phyloP scores from a whole-genome alignment of 2,888 invertebrate genomes.

The Drosophila falleni region DNA sequence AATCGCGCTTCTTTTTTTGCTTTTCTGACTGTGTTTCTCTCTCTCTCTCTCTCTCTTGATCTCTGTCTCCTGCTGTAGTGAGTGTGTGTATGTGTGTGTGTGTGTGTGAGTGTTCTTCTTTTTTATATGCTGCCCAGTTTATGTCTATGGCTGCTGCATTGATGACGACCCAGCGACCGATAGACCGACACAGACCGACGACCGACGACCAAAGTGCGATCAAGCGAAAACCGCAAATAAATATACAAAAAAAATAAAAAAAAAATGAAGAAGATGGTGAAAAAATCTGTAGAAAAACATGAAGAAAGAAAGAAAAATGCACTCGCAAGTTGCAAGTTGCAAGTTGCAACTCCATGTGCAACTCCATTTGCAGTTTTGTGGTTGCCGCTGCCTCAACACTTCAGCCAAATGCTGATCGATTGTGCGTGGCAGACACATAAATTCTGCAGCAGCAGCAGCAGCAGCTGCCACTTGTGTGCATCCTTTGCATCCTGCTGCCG shows the following conservation, averaged over 20 bases:
- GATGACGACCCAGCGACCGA: constrained; percentile 81
- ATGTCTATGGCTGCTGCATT: constrained; percentile 65
- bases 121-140: constrained; percentile 56
- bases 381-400: constrained; percentile 50
- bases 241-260: constrained; percentile 38
- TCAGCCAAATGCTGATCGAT: constrained; percentile 38
- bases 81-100: constrained; percentile 36
- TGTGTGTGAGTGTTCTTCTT: constrained; percentile 46
- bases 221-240: constrained; percentile 72
- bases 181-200: constrained; percentile 59
- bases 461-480: constrained; percentile 14
- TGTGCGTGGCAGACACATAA: constrained; percentile 52
- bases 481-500: constrained; percentile 31
- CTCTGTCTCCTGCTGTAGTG: constrained; percentile 2
- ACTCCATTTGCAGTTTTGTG: constrained; percentile 60
- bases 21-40: constrained; percentile 24
- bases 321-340: constrained; percentile 25
- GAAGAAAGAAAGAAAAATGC: constrained; percentile 19
- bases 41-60: background rate
- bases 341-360: constrained; percentile 19
- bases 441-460: constrained; percentile 12
- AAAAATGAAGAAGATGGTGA: constrained; percentile 17
- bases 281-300: constrained; percentile 17
- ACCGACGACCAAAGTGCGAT: constrained; percentile 63
- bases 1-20: constrained; percentile 74